Base-by-base conservation (phyloP, 2,113 vertebrate genomes). In the Brienomyrus longianalis region DNA sequence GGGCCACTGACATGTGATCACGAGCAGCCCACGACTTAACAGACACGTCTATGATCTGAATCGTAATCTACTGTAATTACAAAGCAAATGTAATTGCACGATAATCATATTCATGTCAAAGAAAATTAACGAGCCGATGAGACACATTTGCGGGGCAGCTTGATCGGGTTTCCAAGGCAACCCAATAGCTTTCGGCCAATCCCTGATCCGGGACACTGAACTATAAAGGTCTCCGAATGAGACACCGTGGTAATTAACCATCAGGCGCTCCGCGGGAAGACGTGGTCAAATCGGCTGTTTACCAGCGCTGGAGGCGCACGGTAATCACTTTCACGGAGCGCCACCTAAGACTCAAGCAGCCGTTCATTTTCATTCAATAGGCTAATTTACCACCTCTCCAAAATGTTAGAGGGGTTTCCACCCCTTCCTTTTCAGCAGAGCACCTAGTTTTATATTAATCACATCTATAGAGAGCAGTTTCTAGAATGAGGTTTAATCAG, bases 81-180 rank as follows among this genome's bases (percentile, higher is more conserved):
- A 54, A 89, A 51, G 23, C 74, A 88, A 59, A 70, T 23, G 8
- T 87, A 90, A 89, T 85, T 54, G 86, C n/a, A 83, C 47, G 83
- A 90, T 85, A 93, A 91, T 90, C 90, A 90, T 91, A 92, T 91
- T 90, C 85, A 84, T 52, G 88, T 54, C 13, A 83, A 86, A 91
- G 89, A 50, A 85, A 90, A 91, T 92, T 91, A 92, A 87, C 90
- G 48, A 88, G 88, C 27, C 47, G 74, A 83, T n/a, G 85, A 87
- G 88, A 89, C 88, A 48, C 17, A 50, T 88, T 59, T 51, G 45
- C 54, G 50, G 59, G 85, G 88, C 90, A 86, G 62, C 88, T 48
- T 31, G 11, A 39, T 27, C 23, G 19, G n/a, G 92, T 95, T 94
- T 93, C 94, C 92, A 93, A 89, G 92, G 92, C 92, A 95, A 94